Base-by-base conservation (phyloP, 35 echinoderm and acorn worm genomes). In the Lytechinus pictus region DNA sequence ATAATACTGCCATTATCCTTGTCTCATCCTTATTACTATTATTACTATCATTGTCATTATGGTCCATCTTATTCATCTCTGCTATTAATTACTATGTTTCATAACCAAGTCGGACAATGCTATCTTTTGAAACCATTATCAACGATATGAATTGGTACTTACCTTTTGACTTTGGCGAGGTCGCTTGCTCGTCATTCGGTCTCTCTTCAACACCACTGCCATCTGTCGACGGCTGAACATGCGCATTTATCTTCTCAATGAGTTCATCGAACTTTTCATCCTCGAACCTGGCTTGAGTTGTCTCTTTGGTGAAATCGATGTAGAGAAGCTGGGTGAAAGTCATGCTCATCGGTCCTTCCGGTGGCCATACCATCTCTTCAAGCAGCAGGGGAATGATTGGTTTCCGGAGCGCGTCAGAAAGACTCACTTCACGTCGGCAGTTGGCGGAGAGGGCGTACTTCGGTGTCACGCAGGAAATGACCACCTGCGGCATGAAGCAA, bases 341-440 rank as follows among this genome's bases (percentile, higher is more conserved):
- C 33, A 99, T 97, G 94, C 94, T 96, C 98, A 99, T 99, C 95
- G 98, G 98, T n/a, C 98, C 98, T 86, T 97, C 95, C 24, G 97
- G 98, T 13, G 98, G 98, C 98, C 98, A 99, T 53, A 95, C 93
- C 95, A 97, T 96, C 1, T 44, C 33, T 44, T 44, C 33, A 44
- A 44, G 33, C 33, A 44, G 33, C 33, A 44, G 33, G 33, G 98
- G 98, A 33, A 99, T 99, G 94, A 99, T 96, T 54, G 98, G 98
- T 94, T 97, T 97, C 10, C 94, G 90, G 14, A 99, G 95, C 24
- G 96, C 96, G 89, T 99, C 98, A 16, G 98, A 94, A 87, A 97
- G 94, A 58, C 98, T 99, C 6, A 99, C 98, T 72, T 99, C 98
- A 53, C 98, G 94, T 44, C 98, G 95, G 88, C 97, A 99, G 96